phyloP scores from a whole-genome alignment of 2,113 vertebrate species.

The Nothobranchius furzeri region DNA sequence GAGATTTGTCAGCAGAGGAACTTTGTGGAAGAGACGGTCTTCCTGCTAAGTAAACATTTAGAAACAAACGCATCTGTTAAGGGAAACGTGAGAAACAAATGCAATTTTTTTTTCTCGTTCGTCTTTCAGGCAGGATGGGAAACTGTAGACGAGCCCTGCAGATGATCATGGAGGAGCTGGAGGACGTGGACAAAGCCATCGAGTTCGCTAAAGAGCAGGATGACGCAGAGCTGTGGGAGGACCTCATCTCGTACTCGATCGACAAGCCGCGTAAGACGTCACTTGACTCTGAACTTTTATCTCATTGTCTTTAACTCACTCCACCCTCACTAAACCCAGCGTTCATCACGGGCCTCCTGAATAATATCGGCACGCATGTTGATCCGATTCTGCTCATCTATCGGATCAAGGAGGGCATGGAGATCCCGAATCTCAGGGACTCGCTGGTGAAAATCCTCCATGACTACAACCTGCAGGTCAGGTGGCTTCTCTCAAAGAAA shows the following conservation, averaged over 20 bases:
- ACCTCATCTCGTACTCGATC: constrained; percentile 97
- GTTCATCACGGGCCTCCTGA: constrained; percentile 96
- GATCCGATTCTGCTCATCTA: constrained; percentile 96
- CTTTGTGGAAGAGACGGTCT: constrained; percentile 97
- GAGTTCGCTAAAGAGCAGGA: constrained; percentile 99
- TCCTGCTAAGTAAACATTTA: constrained; percentile 91
- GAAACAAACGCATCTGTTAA: background rate
- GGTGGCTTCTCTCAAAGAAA: background rate
- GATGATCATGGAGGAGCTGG: constrained; percentile 98
- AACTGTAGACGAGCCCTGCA: constrained; percentile 95
- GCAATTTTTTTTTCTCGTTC: background rate
- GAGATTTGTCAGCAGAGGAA: constrained; percentile 98
- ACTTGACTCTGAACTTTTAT: background rate
- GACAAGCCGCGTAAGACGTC: constrained; percentile 92
- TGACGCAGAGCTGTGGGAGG: constrained; percentile 96
- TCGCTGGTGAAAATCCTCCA: constrained; percentile 98
- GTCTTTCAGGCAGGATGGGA: constrained; percentile 90
- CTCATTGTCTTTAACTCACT: background rate
- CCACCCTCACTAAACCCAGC: constrained; percentile 70
- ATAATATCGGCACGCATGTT: constrained; percentile 97
- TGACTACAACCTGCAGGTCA: constrained; percentile 97
- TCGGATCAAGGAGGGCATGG: constrained; percentile 98
- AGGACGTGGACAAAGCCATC: constrained; percentile 96
- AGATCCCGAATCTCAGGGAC: constrained; percentile 97
- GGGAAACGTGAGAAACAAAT: constrained; percentile 14